Conservation (phyloP, 2,888 invertebrate species). For the Trissolcus brochymenae region DNA sequence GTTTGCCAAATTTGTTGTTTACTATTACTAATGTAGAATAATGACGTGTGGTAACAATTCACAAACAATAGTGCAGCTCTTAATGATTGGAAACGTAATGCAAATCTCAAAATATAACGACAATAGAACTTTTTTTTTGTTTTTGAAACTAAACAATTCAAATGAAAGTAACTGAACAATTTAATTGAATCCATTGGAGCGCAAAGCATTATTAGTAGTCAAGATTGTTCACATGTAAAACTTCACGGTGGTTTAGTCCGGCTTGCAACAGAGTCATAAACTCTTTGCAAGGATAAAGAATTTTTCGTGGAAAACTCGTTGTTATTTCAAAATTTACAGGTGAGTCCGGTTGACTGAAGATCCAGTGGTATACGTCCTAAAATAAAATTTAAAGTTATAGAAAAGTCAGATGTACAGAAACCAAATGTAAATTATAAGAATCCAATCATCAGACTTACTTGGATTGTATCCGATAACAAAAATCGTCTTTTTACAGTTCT, state of each 20-base stretch:
- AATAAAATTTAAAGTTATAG: conserved; percentile 16
- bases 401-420: not conserved
- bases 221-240: conserved; percentile 94
- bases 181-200: conserved; percentile 30
- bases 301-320: conserved; percentile 94
- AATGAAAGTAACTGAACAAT: not conserved
- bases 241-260: conserved; percentile 92
- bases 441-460: conserved; percentile 79
- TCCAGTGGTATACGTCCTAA: conserved; percentile 94
- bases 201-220: conserved; percentile 79
- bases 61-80: too few species aligned
- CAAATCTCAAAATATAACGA: not conserved
- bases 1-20: conserved; percentile 5
- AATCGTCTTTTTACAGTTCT: conserved; percentile 92
- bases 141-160: not conserved
- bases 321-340: conserved; percentile 96
- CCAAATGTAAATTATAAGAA: not conserved
- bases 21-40: conserved; percentile 12
- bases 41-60: not conserved
- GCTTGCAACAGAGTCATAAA: conserved; percentile 83
- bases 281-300: conserved; percentile 80
- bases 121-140: not conserved
- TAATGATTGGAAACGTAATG: not conserved
- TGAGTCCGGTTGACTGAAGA: conserved; percentile 95
- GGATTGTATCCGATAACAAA: conserved; percentile 85